Conservation (phyloP, 2,113 vertebrate genomes). For the Sinocyclocheilus maitianheensis region DNA sequence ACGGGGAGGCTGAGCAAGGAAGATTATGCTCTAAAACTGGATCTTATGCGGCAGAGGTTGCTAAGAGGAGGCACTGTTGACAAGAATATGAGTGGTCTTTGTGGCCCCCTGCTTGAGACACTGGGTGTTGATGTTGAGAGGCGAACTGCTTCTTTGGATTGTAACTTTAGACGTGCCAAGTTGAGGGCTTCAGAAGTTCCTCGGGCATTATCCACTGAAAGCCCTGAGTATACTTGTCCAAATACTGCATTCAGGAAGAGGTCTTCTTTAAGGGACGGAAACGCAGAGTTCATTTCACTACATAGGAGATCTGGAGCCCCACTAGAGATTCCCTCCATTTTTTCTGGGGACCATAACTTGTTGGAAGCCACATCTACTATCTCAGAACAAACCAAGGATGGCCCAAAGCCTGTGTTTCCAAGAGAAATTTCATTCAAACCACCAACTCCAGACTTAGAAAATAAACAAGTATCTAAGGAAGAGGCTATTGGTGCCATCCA, state of each 20-base stretch:
- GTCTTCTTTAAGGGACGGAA: conserved; percentile 87
- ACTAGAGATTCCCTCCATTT: conserved; percentile 84
- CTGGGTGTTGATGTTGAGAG: conserved; percentile 81
- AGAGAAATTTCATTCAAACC: conserved; percentile 55
- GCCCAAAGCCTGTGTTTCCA: conserved; percentile 65
- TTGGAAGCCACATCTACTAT: conserved; percentile 87
- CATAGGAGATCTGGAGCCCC: conserved; percentile 89
- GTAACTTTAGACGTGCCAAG: conserved; percentile 63
- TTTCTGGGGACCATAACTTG: conserved; percentile 70
- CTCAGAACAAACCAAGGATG: conserved; percentile 68
- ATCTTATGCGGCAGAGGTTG: conserved; percentile 89
- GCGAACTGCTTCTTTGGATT: conserved; percentile 55
- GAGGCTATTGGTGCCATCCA: conserved; percentile 18
- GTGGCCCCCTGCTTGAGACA: conserved; percentile 91
- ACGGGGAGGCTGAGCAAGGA: conserved; percentile 79
- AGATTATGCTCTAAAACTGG: conserved; percentile 87
- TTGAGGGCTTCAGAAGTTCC: conserved; percentile 68
- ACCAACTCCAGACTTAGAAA: conserved; percentile 42
- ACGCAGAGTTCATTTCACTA: conserved; percentile 82
- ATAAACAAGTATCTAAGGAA: conserved; percentile 56
- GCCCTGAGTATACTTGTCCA: conserved; percentile 63
- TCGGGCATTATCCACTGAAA: conserved; percentile 84
- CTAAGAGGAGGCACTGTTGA: conserved; percentile 81
- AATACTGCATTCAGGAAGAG: conserved; percentile 85
- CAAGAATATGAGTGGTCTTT: conserved; percentile 89